These are phyloP conservation scores for Operophtera brumata DNA, from an alignment of 2,888 invertebrate genomes.

Conservation along the genomic window DNA sequence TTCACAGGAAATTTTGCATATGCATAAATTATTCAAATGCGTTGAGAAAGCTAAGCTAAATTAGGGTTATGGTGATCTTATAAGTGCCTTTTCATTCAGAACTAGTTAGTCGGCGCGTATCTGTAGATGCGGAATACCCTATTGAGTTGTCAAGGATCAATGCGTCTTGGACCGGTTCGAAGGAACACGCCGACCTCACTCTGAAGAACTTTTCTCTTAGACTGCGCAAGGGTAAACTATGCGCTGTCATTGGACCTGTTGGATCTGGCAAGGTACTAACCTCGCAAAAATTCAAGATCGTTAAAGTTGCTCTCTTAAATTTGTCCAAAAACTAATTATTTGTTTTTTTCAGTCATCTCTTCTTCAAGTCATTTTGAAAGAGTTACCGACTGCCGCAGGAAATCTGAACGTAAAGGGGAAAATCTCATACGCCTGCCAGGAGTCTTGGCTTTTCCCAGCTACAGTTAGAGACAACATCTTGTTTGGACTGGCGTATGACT, in stretches of 20 bases:
- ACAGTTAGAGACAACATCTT: constrained; percentile 91
- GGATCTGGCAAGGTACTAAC: constrained; percentile 90
- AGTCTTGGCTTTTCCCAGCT: constrained; percentile 90
- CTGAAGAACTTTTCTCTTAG: constrained; percentile 80
- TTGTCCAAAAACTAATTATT: background rate
- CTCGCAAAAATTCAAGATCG: background rate
- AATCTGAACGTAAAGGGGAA: constrained; percentile 81
- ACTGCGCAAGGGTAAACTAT: constrained; percentile 82
- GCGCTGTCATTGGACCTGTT: constrained; percentile 92
- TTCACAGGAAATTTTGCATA: too few relatives aligned
- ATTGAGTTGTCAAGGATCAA: constrained; percentile 55
- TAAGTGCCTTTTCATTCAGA: constrained; percentile 8
- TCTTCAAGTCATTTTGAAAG: constrained; percentile 85
- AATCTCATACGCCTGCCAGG: constrained; percentile 89
- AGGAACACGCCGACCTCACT: constrained; percentile 62
- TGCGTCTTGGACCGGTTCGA: constrained; percentile 62
- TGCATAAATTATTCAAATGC: too few relatives aligned
- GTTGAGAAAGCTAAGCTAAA: too few relatives aligned
- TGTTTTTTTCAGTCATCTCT: constrained; percentile 76
- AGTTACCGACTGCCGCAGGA: constrained; percentile 83
- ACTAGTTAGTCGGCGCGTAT: constrained; percentile 17
- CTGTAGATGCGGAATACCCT: constrained; percentile 44
- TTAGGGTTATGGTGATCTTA: background rate
- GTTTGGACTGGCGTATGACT: constrained; percentile 85
- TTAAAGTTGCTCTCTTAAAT: too few relatives aligned